A percentile compares a stretch with the other conserved stretches of the same genome.
phyloP scores from a whole-genome alignment of 2,888 invertebrate species.

The Orchesella flavescens region DNA sequence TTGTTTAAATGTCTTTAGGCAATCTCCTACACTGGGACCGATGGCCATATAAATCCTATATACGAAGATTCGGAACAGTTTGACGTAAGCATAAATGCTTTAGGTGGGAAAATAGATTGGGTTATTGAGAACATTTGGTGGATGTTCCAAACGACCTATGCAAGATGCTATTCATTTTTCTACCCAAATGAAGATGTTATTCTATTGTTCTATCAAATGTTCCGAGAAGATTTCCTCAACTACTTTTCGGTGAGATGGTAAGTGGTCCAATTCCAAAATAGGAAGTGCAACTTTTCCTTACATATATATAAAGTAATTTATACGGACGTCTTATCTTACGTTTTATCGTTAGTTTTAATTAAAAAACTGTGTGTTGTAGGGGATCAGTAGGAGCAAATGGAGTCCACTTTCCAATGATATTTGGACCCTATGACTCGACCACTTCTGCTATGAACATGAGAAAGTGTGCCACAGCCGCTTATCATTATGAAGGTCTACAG shows the following conservation, averaged over 20 bases:
- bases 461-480: conserved; percentile 40
- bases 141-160: conserved; percentile 58
- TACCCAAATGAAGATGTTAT: conserved; percentile 57
- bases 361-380: conserved; percentile 15
- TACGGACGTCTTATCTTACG: too few species aligned
- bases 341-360: background rate
- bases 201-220: conserved; percentile 41
- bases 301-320: background rate
- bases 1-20: conserved; percentile 23
- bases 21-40: background rate
- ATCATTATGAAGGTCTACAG: conserved; percentile 35
- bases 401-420: conserved; percentile 44
- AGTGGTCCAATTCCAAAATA: background rate
- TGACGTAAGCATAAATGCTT: background rate
- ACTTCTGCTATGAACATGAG: conserved; percentile 24
- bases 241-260: conserved; percentile 45
- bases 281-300: background rate
- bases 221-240: conserved; percentile 45
- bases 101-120: conserved; percentile 33
- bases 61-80: conserved; percentile 14
- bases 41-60: conserved; percentile 2
- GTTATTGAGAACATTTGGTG: conserved; percentile 61
- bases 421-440: conserved; percentile 46
- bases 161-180: conserved; percentile 45
- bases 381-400: conserved; percentile 19